Conservation (phyloP, 1,140 invertebrate genomes). For the Papilio machaon region DNA sequence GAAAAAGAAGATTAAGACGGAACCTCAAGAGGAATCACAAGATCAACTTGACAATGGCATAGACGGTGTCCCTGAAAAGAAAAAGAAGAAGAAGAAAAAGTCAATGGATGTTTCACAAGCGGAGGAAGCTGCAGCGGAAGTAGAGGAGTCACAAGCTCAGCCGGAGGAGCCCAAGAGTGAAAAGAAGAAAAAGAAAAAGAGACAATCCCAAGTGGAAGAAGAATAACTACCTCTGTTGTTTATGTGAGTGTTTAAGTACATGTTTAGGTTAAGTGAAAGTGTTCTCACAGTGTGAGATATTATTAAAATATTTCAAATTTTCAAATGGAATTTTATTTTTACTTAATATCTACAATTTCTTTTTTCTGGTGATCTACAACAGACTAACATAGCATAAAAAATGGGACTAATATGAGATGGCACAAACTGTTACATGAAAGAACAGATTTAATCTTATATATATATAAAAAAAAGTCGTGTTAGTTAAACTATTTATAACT, state of each 20-base stretch:
- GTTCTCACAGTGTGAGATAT: conserved; percentile 42
- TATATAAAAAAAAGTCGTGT: no score
- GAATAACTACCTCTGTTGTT: conserved; percentile 51
- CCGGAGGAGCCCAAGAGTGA: conserved; percentile 56
- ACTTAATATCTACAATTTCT: background rate
- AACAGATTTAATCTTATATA: no score
- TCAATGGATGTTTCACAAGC: conserved; percentile 47
- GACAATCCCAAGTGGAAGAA: conserved; percentile 60
- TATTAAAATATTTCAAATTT: conserved; percentile 35
- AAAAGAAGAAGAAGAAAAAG: conserved; percentile 78
- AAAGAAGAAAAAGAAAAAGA: conserved; percentile 71
- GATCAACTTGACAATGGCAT: conserved; percentile 48
- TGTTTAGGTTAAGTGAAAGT: conserved; percentile 41
- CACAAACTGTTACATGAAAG: background rate
- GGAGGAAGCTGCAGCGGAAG: conserved; percentile 38
- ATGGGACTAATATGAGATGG: background rate
- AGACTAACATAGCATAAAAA: background rate
- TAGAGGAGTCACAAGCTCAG: conserved; percentile 43
- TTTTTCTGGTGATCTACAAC: background rate
- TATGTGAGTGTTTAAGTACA: conserved; percentile 32
- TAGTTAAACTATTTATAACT: no score
- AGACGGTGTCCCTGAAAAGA: conserved; percentile 65
- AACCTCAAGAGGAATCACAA: conserved; percentile 45
- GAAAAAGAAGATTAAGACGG: conserved; percentile 52
- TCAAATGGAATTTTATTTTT: conserved; percentile 33